Base-by-base conservation (phyloP, 92 coral and sea anemone species). In the Actinostola sp. region DNA sequence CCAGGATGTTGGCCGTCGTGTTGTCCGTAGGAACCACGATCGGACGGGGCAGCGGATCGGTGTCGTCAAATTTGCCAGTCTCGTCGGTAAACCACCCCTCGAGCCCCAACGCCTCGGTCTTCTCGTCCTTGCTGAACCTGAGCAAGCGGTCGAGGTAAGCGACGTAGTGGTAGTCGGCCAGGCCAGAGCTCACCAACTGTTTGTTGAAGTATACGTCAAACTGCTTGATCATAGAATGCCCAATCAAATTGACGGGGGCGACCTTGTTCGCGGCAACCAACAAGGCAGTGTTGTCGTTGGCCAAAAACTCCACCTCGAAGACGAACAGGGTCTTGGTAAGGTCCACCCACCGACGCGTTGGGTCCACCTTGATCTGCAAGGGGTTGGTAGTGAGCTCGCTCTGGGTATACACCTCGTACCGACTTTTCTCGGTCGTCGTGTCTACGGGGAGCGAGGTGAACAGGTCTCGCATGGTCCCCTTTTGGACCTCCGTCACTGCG, bases 41-140 rank as follows among this genome's bases (percentile, higher is more conserved):
- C 10, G 36, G 5, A 30, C 12, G 16, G 36, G 1, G 36, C 58
- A 48, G 25, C 25, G 59, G 58, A 29, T 66, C 19, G 11, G 15
- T 4, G 30, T 2, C 30, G 3, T 66, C 58, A 4, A 66, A 33
- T 5, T 49, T 28, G 30, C 72, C 72, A 2, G 72, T 43, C 0
- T 20, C 24, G 30, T 66, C 72, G 1, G 21, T 39, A 52, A 28
- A 66, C 59, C 59, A 66, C 2, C 72, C 72, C 32, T 66, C 72
- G 12, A 66, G 1, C 7, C 15, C 3, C 28, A 66, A 13, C 16
- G 21, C 8, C 2, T 32, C 39, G 0, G 21, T 20, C 36, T 66
- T 66, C 20, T 66, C 72, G 2, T 30, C 35, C 0, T 3, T 13
- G n/a, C 41, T 13, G 26, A 9, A 66, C 4, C 48, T 33, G 19